These are phyloP conservation scores for Sebastes trivittatus DNA, from an alignment of 2,797 vertebrate genomes.

Conservation along the genomic window DNA sequence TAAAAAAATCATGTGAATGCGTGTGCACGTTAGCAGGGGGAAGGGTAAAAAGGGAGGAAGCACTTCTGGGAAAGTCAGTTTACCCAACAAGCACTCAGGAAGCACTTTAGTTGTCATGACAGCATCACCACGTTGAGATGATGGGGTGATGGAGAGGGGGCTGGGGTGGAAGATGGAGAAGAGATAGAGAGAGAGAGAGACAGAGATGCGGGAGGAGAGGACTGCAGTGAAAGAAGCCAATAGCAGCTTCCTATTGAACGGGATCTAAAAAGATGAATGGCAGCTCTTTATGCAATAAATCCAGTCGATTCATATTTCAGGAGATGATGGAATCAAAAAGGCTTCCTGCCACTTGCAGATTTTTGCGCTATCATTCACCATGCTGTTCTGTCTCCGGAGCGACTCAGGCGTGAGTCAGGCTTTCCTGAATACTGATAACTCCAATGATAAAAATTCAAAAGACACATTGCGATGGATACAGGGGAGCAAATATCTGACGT, in stretches of 20 bases:
- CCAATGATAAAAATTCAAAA: neutral
- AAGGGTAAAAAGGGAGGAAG: slow-evolving; percentile 51
- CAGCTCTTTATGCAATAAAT: slow-evolving; percentile 38
- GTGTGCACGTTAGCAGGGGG: slow-evolving; percentile 30
- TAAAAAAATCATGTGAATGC: neutral
- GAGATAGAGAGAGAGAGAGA: neutral
- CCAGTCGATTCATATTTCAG: slow-evolving; percentile 55
- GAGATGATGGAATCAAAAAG: slow-evolving; percentile 35
- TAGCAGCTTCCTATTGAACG: slow-evolving; percentile 23
- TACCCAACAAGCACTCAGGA: slow-evolving; percentile 79
- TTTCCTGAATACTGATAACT: slow-evolving; percentile 12
- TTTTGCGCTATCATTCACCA: slow-evolving; percentile 11
- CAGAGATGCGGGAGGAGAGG: neutral
- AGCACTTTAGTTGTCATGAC: slow-evolving; percentile 79
- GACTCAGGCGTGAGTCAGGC: neutral
- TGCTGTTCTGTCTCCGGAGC: neutral
- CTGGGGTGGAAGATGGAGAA: neutral
- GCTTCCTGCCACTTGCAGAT: slow-evolving; percentile 41
- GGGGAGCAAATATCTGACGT: neutral
- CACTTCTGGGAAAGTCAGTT: slow-evolving; percentile 76
- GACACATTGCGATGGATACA: neutral
- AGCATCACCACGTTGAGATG: slow-evolving; percentile 65
- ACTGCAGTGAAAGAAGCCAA: slow-evolving; percentile 9
- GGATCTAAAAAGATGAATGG: slow-evolving; percentile 47
- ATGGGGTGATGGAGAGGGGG: slow-evolving; percentile 53